phyloP scores from a whole-genome alignment of 2,113 vertebrate species.

The Callaeas wilsoni region DNA sequence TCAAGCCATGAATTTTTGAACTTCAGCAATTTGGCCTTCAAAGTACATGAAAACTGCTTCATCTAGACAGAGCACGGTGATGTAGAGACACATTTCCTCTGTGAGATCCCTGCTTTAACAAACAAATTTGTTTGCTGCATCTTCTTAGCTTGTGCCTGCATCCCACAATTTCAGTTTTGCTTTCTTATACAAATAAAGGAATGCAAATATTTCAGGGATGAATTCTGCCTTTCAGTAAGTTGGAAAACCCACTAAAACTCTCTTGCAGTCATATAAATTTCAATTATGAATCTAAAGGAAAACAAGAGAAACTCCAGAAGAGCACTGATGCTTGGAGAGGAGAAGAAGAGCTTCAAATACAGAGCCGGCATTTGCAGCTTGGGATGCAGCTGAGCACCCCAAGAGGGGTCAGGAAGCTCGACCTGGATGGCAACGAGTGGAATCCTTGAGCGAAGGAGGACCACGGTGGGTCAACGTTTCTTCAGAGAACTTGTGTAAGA shows the following conservation, averaged over 20 bases:
- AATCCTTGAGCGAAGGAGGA: neutral
- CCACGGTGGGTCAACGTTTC: accelerated
- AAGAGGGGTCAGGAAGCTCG: accelerated
- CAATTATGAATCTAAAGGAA: neutral
- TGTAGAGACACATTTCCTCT: neutral
- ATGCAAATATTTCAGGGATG: neutral
- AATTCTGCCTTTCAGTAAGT: neutral
- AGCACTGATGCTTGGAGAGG: neutral
- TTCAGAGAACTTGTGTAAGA: neutral
- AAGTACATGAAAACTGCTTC: neutral
- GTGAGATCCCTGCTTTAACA: neutral
- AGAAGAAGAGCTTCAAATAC: neutral
- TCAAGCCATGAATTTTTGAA: neutral
- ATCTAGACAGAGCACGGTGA: neutral
- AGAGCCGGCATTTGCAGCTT: accelerated
- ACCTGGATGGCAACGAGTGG: neutral
- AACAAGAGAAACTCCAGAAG: neutral
- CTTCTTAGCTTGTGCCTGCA: neutral
- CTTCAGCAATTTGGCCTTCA: neutral
- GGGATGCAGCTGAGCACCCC: neutral
- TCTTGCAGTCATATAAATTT: accelerated
- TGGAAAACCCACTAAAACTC: neutral
- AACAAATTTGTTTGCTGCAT: neutral
- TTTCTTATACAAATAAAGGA: neutral
- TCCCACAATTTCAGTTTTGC: neutral